These are phyloP conservation scores for Lithosia quadra DNA, from an alignment of 2,888 invertebrate species.

Conservation along the genomic window DNA sequence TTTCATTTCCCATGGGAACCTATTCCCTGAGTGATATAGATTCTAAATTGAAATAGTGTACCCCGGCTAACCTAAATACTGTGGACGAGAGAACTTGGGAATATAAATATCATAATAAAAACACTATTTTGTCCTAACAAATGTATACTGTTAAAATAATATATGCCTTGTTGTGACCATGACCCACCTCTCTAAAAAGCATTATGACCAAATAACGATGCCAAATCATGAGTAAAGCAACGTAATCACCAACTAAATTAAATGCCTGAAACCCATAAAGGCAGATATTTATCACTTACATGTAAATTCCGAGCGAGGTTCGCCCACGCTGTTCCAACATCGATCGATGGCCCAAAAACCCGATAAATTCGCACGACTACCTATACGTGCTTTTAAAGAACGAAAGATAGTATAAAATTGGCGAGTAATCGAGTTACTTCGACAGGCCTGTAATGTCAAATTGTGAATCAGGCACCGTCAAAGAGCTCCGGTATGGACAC, in stretches of 20 bases:
- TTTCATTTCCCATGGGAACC: too few relatives aligned
- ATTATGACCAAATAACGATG: constrained; percentile 5
- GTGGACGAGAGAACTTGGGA: too few relatives aligned
- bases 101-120: too few relatives aligned
- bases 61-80: too few relatives aligned
- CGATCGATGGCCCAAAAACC: constrained; percentile 38
- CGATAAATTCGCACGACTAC: constrained; percentile 37
- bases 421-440: constrained; percentile 78
- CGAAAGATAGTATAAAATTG: constrained; percentile 71
- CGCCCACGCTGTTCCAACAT: constrained; percentile 21
- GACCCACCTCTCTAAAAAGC: not conserved
- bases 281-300: constrained; percentile 23
- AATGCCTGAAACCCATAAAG: constrained; percentile 21
- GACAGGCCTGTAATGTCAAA: constrained; percentile 74
- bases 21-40: too few relatives aligned
- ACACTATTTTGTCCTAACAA: too few relatives aligned
- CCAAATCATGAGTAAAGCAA: constrained; percentile 3
- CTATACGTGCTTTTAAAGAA: constrained; percentile 45
- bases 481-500: constrained; percentile 72
- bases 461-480: constrained; percentile 77
- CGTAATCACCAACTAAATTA: constrained; percentile 20
- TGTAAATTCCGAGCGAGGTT: constrained; percentile 21
- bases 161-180: not conserved
- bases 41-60: too few relatives aligned
- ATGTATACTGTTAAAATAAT: too few relatives aligned